A percentile compares a stretch with the other conserved stretches of the same genome.
These are phyloP conservation scores for Heterocephalus glaber DNA, from an alignment of 2,113 vertebrate species.

Conservation along the genomic window DNA sequence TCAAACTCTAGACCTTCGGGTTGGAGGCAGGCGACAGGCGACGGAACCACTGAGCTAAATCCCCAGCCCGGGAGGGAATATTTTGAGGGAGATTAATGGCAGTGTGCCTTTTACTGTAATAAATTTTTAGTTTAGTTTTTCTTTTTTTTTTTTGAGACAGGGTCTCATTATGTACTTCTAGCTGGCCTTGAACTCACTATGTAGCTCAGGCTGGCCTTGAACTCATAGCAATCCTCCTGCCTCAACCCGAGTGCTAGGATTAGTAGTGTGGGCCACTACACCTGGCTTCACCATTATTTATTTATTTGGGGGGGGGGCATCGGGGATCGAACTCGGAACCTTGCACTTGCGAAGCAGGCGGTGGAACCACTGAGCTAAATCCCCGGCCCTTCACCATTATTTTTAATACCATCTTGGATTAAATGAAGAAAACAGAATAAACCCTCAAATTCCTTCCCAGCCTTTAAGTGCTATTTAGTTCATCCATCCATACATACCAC, in stretches of 20 bases:
- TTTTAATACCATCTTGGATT: not conserved
- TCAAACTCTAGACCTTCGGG: too few relatives aligned
- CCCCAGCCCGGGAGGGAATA: too few relatives aligned
- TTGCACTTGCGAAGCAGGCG: too few relatives aligned
- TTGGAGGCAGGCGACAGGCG: too few relatives aligned
- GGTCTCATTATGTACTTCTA: not conserved
- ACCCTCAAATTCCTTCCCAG: conserved; percentile 29
- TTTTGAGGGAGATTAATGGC: too few relatives aligned
- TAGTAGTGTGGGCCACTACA: not conserved
- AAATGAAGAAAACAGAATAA: conserved; percentile 25
- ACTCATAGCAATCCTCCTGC: not conserved
- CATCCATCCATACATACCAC: not conserved
- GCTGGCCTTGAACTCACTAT: not conserved
- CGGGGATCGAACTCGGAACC: too few relatives aligned
- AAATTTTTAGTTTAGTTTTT: too few relatives aligned
- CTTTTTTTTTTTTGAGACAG: not conserved
- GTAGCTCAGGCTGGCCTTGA: not conserved
- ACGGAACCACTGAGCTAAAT: too few relatives aligned
- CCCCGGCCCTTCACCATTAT: too few relatives aligned
- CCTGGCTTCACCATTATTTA: not conserved
- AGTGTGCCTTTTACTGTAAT: not conserved
- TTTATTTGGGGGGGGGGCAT: too few relatives aligned
- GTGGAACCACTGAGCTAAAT: too few relatives aligned
- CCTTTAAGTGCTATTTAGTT: conserved; percentile 53
- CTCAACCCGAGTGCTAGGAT: not conserved